Evolutionary conservation across 1,140 invertebrate species (phyloP).

Genomic region (Conus betulinus): DNA sequence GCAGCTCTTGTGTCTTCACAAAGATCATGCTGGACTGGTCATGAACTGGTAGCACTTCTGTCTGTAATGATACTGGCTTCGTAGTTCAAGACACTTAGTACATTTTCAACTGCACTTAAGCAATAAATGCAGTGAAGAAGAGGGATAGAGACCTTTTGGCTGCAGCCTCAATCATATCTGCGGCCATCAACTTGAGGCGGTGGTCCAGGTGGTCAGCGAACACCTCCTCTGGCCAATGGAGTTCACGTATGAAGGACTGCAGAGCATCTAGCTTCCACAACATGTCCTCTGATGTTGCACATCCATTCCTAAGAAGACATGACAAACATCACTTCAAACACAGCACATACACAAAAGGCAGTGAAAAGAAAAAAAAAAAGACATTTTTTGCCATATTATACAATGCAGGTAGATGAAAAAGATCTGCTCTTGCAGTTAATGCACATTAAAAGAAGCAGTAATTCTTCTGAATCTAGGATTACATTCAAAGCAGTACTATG

Average conservation of each 20-base stretch:
- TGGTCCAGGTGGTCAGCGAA: constrained; percentile 98
- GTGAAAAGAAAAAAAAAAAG: too few species aligned
- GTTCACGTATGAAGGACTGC: constrained; percentile 97
- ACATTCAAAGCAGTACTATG: too few species aligned
- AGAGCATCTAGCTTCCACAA: constrained; percentile 99
- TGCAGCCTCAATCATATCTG: constrained; percentile 99
- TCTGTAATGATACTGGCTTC: neutral
- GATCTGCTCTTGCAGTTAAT: too few species aligned
- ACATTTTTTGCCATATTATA: too few species aligned
- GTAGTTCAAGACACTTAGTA: neutral
- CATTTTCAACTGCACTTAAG: neutral
- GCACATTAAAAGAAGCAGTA: too few species aligned
- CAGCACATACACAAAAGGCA: neutral
- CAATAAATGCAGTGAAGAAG: neutral
- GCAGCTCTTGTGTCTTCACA: too few species aligned
- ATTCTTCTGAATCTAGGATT: too few species aligned
- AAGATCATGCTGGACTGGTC: too few species aligned
- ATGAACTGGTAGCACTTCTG: neutral
- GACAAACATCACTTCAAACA: neutral
- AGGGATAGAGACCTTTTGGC: constrained; percentile 85
- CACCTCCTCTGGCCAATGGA: constrained; percentile 99
- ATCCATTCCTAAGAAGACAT: constrained; percentile 80
- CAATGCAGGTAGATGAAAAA: too few species aligned
- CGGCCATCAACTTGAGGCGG: constrained; percentile 97
- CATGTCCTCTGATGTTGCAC: constrained; percentile 97